Percentiles rank a stretch among this genome's conserved stretches.
Conservation (phyloP, 2,113 vertebrate genomes). For the Plestiodon gilberti region DNA sequence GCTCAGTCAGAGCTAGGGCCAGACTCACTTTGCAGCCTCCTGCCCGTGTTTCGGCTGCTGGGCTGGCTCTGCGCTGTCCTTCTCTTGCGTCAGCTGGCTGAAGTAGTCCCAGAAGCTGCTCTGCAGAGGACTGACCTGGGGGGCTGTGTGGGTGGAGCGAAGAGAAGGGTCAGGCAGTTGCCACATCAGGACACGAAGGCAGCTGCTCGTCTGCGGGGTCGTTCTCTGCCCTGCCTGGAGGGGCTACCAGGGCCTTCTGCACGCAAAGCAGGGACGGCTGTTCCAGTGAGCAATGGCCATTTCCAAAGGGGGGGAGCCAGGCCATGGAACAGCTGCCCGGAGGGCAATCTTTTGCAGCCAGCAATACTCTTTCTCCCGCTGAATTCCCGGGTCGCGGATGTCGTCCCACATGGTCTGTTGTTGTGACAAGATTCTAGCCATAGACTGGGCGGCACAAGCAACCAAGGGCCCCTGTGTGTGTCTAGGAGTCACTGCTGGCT, state of each 20-base stretch:
- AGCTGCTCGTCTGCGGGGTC: too few relatives aligned
- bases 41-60: slow-evolving; percentile 73
- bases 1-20: too few relatives aligned
- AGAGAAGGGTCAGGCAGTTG: fast-evolving
- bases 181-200: too few relatives aligned
- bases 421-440: not conserved
- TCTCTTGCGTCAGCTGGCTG: slow-evolving; percentile 74
- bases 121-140: not conserved
- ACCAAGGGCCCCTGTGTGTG: not conserved
- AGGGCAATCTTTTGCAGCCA: not conserved
- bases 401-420: not conserved
- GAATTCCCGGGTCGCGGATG: not conserved
- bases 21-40: slow-evolving; percentile 58
- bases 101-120: slow-evolving; percentile 74
- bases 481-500: not conserved
- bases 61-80: slow-evolving; percentile 54
- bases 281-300: too few relatives aligned
- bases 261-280: too few relatives aligned
- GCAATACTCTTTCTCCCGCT: not conserved
- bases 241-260: too few relatives aligned
- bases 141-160: slow-evolving; percentile 12
- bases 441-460: not conserved
- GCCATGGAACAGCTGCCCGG: not conserved
- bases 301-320: too few relatives aligned
- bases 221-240: too few relatives aligned